Conservation (phyloP, 2,797 vertebrate genomes). For the Oreortyx pictus region DNA sequence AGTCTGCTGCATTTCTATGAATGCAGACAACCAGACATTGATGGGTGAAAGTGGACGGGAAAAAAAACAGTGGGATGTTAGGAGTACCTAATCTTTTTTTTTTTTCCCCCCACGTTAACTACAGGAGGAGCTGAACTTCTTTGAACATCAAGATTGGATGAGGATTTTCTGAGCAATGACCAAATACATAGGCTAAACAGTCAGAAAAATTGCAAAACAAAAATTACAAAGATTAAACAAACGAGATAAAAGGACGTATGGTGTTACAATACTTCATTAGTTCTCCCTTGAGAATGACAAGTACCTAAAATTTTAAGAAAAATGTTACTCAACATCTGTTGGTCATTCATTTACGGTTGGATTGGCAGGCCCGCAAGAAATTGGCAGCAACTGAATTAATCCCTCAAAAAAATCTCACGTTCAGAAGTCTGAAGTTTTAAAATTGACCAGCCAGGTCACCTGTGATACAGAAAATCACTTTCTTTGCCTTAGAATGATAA, state of each 20-base stretch:
- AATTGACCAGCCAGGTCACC: not conserved
- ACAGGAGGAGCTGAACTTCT: not conserved
- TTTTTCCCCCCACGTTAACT: not conserved
- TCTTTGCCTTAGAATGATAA: not conserved
- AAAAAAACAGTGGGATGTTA: not conserved
- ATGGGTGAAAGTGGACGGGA: not conserved
- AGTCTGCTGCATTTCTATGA: not conserved
- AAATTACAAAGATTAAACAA: not conserved
- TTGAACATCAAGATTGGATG: not conserved
- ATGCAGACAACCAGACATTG: rapidly evolving
- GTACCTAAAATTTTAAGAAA: not conserved
- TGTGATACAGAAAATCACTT: not conserved
- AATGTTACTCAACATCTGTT: not conserved
- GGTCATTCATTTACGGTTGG: not conserved
- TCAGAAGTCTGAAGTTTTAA: not conserved
- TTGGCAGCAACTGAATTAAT: not conserved
- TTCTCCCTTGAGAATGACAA: not conserved
- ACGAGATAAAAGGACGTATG: not conserved
- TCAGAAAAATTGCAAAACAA: not conserved
- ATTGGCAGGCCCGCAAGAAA: not conserved
- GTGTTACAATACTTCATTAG: not conserved
- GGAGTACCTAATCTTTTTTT: not conserved
- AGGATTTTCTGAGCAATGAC: not conserved
- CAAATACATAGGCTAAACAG: not conserved
- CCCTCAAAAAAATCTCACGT: not conserved